Conservation (phyloP, 2,888 invertebrate species). For the Neoascia interrupta region DNA sequence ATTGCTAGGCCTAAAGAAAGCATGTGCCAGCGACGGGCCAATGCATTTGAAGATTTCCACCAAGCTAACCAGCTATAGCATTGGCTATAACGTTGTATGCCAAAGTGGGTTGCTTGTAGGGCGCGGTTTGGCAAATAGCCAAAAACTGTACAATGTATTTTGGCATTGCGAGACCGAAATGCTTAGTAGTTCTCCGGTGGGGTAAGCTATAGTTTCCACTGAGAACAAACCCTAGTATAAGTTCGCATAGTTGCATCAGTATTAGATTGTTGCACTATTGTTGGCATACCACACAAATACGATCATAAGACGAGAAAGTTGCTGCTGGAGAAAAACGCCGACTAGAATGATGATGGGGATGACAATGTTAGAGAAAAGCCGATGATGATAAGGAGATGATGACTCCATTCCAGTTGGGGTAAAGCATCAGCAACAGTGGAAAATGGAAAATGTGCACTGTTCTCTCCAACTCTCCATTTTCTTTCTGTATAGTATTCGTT, state of each 20-base stretch:
- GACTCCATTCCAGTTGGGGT: constrained; percentile 61
- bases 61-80: constrained; percentile 44
- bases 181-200: constrained; percentile 51
- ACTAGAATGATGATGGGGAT: constrained; percentile 9
- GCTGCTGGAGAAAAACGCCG: too few species aligned
- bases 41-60: constrained; percentile 66
- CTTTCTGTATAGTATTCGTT: neutral
- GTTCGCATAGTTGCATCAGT: constrained; percentile 39
- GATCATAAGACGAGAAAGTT: too few species aligned
- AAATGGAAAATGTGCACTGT: constrained; percentile 53
- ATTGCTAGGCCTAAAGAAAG: constrained; percentile 67
- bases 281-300: too few species aligned
- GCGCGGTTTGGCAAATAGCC: constrained; percentile 69
- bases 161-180: constrained; percentile 47
- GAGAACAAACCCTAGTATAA: constrained; percentile 4
- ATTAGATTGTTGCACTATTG: constrained; percentile 39
- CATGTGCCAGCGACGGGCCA: constrained; percentile 65
- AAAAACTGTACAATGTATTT: constrained; percentile 63
- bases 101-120: constrained; percentile 67
- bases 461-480: constrained; percentile 23
- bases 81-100: constrained; percentile 57
- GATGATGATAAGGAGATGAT: constrained; percentile 20
- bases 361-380: constrained; percentile 44
- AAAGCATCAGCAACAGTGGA: constrained; percentile 14
- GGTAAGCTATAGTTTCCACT: constrained; percentile 50